phyloP scores from a whole-genome alignment of 2,797 vertebrate genomes.

The Chelonia mydas region DNA sequence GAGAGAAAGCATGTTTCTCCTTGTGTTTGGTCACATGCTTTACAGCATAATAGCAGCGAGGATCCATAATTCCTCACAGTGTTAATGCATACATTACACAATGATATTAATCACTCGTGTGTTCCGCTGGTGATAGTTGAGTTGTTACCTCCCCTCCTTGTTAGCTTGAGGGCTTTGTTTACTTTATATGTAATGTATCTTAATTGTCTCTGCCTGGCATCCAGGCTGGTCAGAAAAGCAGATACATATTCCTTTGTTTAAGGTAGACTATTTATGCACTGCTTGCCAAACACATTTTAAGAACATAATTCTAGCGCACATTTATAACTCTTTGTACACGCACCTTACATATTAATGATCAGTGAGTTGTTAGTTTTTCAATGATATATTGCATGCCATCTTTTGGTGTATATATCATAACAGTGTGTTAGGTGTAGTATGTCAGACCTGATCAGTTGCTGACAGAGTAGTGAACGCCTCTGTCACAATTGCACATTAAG shows the following conservation, averaged over 20 bases:
- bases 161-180: not conserved
- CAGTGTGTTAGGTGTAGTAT: not conserved
- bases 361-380: not conserved
- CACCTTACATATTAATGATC: not conserved
- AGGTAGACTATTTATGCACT: not conserved
- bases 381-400: not conserved
- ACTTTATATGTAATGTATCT: not conserved
- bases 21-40: not conserved
- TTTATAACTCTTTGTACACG: not conserved
- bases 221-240: not conserved
- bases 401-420: not conserved
- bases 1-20: not conserved
- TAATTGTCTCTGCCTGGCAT: not conserved
- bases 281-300: not conserved
- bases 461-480: not conserved
- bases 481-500: not conserved
- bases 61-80: not conserved
- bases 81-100: not conserved
- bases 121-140: not conserved
- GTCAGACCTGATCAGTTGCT: not conserved
- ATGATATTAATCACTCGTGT: not conserved
- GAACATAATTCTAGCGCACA: not conserved
- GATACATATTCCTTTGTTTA: not conserved
- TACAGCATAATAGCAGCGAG: not conserved
- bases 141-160: not conserved